Conservation (phyloP, 2,888 invertebrate species). For the Rotaria sp. region DNA sequence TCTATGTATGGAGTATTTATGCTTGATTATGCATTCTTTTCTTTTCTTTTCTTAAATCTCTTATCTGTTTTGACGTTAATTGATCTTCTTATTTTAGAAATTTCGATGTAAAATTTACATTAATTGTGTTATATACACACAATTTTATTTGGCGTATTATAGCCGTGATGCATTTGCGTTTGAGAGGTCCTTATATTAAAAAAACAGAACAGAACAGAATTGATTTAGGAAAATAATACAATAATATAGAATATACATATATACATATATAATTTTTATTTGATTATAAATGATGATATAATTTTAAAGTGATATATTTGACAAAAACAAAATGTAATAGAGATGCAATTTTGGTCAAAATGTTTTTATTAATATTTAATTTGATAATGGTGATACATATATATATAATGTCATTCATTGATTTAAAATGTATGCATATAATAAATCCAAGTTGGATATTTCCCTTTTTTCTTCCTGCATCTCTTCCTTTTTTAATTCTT, state of each 20-base stretch:
- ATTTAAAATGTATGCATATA: neutral
- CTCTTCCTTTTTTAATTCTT: neutral
- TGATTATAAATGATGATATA: neutral
- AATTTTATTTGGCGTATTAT: slow-evolving; percentile 8
- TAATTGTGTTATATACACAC: slow-evolving; percentile 3
- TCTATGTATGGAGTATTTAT: neutral
- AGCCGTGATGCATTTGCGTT: slow-evolving; percentile 11
- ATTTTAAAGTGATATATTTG: neutral
- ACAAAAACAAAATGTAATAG: neutral
- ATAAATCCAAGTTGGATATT: neutral
- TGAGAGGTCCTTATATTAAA: neutral
- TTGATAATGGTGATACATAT: neutral
- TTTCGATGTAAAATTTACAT: neutral
- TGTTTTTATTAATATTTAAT: slow-evolving; percentile 5
- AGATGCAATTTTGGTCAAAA: neutral
- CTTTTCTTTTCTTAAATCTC: neutral
- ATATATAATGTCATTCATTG: neutral
- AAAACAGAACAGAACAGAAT: neutral
- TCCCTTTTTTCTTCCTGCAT: neutral
- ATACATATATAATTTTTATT: neutral
- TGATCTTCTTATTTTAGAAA: neutral
- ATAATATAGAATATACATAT: too few relatives aligned
- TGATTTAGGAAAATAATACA: neutral
- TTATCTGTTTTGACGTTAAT: neutral
- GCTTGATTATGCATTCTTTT: neutral